phyloP scores from a whole-genome alignment of 2,113 vertebrate species.

The Oreocharis arfaki region DNA sequence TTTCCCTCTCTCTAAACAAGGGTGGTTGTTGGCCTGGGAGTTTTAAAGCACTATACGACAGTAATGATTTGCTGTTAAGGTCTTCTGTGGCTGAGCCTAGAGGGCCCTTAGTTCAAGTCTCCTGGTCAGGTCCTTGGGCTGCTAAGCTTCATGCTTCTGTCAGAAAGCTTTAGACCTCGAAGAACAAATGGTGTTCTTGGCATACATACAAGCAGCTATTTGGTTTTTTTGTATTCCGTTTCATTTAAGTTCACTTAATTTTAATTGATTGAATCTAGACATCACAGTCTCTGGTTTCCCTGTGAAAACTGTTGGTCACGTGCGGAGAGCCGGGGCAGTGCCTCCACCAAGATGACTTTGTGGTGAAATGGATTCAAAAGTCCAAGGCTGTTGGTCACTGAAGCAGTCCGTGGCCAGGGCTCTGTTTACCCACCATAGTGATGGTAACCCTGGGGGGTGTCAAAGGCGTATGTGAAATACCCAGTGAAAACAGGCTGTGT shows the following conservation, averaged over 20 bases:
- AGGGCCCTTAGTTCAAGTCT: background rate
- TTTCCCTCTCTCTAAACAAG: background rate
- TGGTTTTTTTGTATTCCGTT: background rate
- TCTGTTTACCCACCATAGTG: background rate
- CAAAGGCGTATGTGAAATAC: background rate
- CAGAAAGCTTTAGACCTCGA: background rate
- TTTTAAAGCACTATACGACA: background rate
- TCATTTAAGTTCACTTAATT: background rate
- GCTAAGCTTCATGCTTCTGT: background rate
- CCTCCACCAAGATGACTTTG: background rate
- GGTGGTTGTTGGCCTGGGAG: background rate
- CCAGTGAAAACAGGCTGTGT: background rate
- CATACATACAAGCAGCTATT: background rate
- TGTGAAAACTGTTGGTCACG: background rate
- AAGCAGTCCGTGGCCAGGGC: background rate
- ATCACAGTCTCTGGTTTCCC: background rate
- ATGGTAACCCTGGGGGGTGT: background rate
- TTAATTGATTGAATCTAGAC: background rate
- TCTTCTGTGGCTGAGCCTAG: background rate
- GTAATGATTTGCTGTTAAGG: background rate
- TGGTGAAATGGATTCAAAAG: background rate
- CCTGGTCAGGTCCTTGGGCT: background rate
- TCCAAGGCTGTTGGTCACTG: background rate
- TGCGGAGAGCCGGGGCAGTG: accelerated
- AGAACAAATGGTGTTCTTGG: background rate